Evolutionary conservation across 2,113 vertebrate species (phyloP), one percentile per base, ranked within the genome.

Genomic region (Pachypanchax playfairii): DNA sequence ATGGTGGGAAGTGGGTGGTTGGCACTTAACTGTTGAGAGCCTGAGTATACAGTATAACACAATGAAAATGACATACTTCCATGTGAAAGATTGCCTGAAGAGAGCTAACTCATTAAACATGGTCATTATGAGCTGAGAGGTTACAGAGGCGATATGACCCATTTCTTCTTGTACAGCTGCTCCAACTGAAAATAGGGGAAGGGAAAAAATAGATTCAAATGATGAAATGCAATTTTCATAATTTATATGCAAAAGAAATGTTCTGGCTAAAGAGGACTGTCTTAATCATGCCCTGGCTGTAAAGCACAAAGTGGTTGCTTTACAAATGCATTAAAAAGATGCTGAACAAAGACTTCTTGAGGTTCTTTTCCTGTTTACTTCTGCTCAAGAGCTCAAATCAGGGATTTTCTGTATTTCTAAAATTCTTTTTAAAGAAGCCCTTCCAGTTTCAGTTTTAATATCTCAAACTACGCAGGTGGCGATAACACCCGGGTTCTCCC

Each of bases 91-190:
- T 58, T 38, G 77, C 72, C 63, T 50, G 50, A 67, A 77, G 70
- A 86, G 71, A 22, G 1, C 18, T 44, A 58, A 17, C 74, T 76
- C 80, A 75, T 77, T 80, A 85, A 51, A 59, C 52, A 25, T 41
- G 62, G 55, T 72, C 51, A 51, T 85, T 49, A 80, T 57, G 58
- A 83, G 55, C 44, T 29, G 59, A 50, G 72, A 75, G 85, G 80
- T 81, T 77, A 60, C 65, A 5, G 31, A 71, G 77, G 52, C 39
- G 75, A 59, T 36, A 1, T 70, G 79, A 85, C 84, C 86, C 44
- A 79, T 70, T 83, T 85, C 68, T 68, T 29, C 24, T 57, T 66
- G 59, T 46, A 62, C 66, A 77, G 75, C 82, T 76, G 71, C 56
- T 79, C 66, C 59, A 35, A 15, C n/a, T 14, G 49, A 41, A 29